Conservation (phyloP, 2,113 vertebrate genomes). For the Cisticola juncidis region DNA sequence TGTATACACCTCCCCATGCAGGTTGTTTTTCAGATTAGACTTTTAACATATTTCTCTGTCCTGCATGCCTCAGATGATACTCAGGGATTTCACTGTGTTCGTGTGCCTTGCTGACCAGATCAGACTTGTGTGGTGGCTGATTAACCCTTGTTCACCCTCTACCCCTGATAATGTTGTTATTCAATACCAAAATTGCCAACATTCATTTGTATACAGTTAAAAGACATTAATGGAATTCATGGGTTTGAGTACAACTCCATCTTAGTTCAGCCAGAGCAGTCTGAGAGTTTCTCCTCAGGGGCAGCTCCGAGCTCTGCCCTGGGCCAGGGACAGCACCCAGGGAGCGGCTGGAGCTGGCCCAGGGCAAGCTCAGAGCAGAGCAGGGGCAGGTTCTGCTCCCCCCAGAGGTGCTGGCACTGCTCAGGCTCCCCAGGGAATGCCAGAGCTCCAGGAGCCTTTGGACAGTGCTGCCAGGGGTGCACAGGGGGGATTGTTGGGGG, state of each 20-base stretch:
- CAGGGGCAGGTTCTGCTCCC: neutral
- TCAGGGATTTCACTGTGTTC: neutral
- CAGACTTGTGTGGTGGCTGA: neutral
- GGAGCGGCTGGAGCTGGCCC: neutral
- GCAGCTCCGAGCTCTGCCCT: neutral
- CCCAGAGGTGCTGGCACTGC: neutral
- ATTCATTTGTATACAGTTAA: neutral
- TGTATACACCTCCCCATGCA: neutral
- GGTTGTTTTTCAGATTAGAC: neutral
- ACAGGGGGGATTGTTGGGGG: accelerated
- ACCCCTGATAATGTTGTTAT: neutral
- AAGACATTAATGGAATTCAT: neutral
- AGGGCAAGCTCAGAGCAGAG: neutral
- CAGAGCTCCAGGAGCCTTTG: neutral
- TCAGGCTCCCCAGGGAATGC: neutral
- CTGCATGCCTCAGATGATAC: neutral
- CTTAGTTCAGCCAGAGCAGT: neutral
- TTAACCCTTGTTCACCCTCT: neutral
- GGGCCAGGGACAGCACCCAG: neutral
- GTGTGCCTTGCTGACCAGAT: neutral
- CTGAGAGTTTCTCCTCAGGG: neutral
- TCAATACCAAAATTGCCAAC: neutral
- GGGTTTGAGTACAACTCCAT: neutral
- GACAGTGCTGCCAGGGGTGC: neutral
- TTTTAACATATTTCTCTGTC: neutral